Evolutionary conservation across 2,888 invertebrate genomes (phyloP).

Genomic region (Dorcus parallelipipedus): DNA sequence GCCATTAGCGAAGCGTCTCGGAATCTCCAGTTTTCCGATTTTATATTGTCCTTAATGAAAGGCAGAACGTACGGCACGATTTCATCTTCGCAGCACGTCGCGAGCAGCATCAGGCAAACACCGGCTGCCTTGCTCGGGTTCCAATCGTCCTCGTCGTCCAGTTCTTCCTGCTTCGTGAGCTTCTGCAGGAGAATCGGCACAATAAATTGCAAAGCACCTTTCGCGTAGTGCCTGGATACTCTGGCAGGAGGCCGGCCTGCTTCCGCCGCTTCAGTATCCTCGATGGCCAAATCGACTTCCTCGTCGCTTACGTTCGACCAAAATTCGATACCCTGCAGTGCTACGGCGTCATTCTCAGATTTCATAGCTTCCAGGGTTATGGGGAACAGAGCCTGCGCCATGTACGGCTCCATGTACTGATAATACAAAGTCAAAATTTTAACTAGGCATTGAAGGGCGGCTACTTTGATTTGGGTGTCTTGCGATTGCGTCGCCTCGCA

Average conservation of each 20-base stretch:
- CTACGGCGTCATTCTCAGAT: constrained; percentile 91
- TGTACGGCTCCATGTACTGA: constrained; percentile 98
- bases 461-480: constrained; percentile 90
- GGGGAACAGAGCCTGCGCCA: constrained; percentile 96
- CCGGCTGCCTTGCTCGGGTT: constrained; percentile 99
- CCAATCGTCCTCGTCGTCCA: constrained; percentile 99
- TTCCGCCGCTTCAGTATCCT: constrained; percentile 91
- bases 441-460: constrained; percentile 95
- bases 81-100: constrained; percentile 95
- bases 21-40: constrained; percentile 83
- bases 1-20: constrained; percentile 97
- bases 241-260: constrained; percentile 89
- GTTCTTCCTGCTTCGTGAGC: constrained; percentile 94
- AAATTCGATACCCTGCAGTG: constrained; percentile 98
- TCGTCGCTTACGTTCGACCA: constrained; percentile 99
- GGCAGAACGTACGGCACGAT: constrained; percentile 95
- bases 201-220: constrained; percentile 92
- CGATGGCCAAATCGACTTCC: constrained; percentile 93
- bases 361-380: constrained; percentile 99
- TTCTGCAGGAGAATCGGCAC: constrained; percentile 92
- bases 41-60: constrained; percentile 93
- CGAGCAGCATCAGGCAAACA: constrained; percentile 95
- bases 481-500: constrained; percentile 96
- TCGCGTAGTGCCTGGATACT: constrained; percentile 95
- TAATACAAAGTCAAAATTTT: constrained; percentile 98